Evolutionary conservation across 2,113 vertebrate species (phyloP), one percentile per base, ranked within the genome.

Genomic region (Sorex araneus): DNA sequence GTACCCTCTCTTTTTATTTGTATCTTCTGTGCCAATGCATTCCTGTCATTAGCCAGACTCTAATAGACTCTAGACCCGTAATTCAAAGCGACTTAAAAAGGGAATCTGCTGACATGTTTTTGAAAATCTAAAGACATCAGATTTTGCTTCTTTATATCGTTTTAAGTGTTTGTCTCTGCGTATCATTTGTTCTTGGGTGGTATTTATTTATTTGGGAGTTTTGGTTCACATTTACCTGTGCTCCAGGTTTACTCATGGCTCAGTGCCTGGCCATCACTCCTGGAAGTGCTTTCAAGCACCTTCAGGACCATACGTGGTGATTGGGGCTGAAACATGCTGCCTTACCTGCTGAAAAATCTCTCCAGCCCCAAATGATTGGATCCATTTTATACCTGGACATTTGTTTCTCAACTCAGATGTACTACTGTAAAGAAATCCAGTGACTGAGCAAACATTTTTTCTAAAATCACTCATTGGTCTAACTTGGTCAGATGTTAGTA

Each of bases 81-180:
- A 76, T 89, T 64, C 60, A 70, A n/a, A 83, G 32, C 36, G 30
- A 70, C 57, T 71, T 90, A 82, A 91, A 81, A 67, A 82, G 15
- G 13, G 43, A 87, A 77, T 71, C 28, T 60, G 23, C 36, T 77
- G 43, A 57, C 63, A 69, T 27, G 23, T 66, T 78, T 82, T 74
- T 67, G 43, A 60, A 83, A 90, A 73, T n/a, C 34, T 36, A 89
- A n/a, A 76, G 43, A 84, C 27, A 47, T 84, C 25, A 47, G 45
- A 43, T 79, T 73, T 45, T 4, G 21, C 15, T 57, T 64, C 70
- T 87, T 25, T 25, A 60, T 78, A 30, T 67, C 57, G 71, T 54
- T 32, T 47, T 54, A 25, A 66, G 57, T 54, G 30, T 16, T 87
- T 66, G 87, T 45, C 64, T 92, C 81, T 76, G 16, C 80, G 47